Percentiles rank a stretch among this genome's conserved stretches.
Conservation (phyloP, 1,140 invertebrate species). For the Latrodectus geometricus region DNA sequence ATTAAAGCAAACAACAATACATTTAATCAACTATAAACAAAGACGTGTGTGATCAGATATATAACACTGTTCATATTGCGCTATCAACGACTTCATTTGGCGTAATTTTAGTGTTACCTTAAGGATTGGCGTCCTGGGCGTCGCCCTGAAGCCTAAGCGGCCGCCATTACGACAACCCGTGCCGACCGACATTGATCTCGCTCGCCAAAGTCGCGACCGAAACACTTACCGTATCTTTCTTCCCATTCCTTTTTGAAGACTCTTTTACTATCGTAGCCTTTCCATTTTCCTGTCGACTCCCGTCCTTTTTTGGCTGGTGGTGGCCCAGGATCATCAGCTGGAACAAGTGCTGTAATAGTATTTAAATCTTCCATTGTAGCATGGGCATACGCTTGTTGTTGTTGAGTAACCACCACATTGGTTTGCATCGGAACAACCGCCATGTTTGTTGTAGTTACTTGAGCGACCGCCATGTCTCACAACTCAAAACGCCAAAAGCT, state of each 20-base stretch:
- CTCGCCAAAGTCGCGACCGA: slow-evolving; percentile 14
- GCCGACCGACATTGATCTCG: slow-evolving; percentile 58
- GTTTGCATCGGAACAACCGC: slow-evolving; percentile 47
- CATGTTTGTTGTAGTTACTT: not conserved
- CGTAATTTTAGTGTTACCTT: slow-evolving; percentile 62
- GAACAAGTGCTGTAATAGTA: slow-evolving; percentile 26
- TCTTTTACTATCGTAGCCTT: slow-evolving; percentile 55
- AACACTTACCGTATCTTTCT: slow-evolving; percentile 42
- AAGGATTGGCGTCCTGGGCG: slow-evolving; percentile 61
- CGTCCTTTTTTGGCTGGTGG: slow-evolving; percentile 45
- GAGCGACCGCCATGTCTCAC: slow-evolving; percentile 44
- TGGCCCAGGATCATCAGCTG: slow-evolving; percentile 33
- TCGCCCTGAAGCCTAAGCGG: slow-evolving; percentile 57
- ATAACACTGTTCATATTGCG: slow-evolving; percentile 37
- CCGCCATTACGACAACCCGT: slow-evolving; percentile 53
- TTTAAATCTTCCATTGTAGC: slow-evolving; percentile 33
- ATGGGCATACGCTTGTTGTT: slow-evolving; percentile 38
- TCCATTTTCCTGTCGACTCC: slow-evolving; percentile 58
- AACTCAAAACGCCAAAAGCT: slow-evolving; percentile 50
- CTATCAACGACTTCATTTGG: slow-evolving; percentile 59
- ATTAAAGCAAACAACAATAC: not conserved
- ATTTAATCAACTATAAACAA: not conserved
- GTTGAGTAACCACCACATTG: slow-evolving; percentile 56
- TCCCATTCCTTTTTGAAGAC: slow-evolving; percentile 56
- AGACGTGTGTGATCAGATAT: not conserved